These are phyloP conservation scores for Drosophila rubida DNA, from an alignment of 2,888 invertebrate species.

Conservation along the genomic window DNA sequence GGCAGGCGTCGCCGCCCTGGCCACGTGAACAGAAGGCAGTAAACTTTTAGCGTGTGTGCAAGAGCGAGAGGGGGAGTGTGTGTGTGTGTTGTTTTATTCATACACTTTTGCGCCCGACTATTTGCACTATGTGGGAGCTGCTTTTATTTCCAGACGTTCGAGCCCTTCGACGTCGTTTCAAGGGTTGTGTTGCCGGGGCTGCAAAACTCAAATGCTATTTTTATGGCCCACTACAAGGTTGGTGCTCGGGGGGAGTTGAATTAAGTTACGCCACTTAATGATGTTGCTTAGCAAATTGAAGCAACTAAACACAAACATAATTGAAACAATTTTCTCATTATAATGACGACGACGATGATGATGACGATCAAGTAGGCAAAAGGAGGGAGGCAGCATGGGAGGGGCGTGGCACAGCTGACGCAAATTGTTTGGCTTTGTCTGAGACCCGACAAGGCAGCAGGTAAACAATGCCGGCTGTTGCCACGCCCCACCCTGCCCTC, in stretches of 20 bases:
- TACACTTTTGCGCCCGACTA: slow-evolving; percentile 49
- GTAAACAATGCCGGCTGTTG: slow-evolving; percentile 69
- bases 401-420: slow-evolving; percentile 60
- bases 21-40: slow-evolving; percentile 42
- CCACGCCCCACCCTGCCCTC: slow-evolving; percentile 33
- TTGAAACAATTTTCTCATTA: slow-evolving; percentile 81
- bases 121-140: slow-evolving; percentile 37
- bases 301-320: slow-evolving; percentile 81
- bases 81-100: slow-evolving; percentile 63
- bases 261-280: slow-evolving; percentile 77
- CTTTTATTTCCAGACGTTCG: slow-evolving; percentile 20
- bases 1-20: slow-evolving; percentile 45
- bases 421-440: slow-evolving; percentile 77
- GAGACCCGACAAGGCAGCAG: slow-evolving; percentile 62
- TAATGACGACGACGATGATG: slow-evolving; percentile 63
- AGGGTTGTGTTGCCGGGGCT: slow-evolving; percentile 38
- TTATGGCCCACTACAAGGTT: slow-evolving; percentile 45
- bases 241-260: slow-evolving; percentile 24
- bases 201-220: slow-evolving; percentile 67
- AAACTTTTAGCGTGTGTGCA: slow-evolving; percentile 53
- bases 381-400: not conserved
- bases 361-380: slow-evolving; percentile 23
- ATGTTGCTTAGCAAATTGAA: slow-evolving; percentile 81
- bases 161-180: slow-evolving; percentile 22
- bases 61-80: not conserved